Base-by-base conservation (phyloP, 2,113 vertebrate species). In the Larimichthys polyactis region DNA sequence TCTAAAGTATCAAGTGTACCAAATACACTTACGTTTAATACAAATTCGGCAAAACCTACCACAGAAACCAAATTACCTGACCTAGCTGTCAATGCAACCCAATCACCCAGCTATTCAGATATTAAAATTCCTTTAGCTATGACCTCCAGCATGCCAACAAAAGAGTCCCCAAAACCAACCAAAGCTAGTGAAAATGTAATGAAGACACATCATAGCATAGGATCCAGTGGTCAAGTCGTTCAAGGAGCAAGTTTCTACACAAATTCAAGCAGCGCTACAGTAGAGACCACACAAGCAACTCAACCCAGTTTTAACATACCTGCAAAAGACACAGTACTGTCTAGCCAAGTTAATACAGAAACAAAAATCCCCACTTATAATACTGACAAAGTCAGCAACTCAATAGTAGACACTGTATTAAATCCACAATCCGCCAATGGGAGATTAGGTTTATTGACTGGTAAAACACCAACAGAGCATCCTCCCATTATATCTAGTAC, bases 41-140 rank as follows among this genome's bases (percentile, higher is more conserved):
- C 11, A 16, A 24, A 32, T 3, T 16, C 48, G 4, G 24, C 5
- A 15, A 76, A 71, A 66, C 27, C 75, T 49, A 57, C n/a, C 6
- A 57, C 24, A 71, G 81, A 81, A 43, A 46, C 60, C 16, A 77
- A 75, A 69, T 36, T 20, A 4, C 40, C 67, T 16, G 40, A 19
- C 22, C 40, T 8, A 32, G 40, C 58, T 17, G 43, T 16, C 1
- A 43, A 17, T 69, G 48, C 22, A 68, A 75, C 11, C 22, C 84
- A 66, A 74, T 70, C 67, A 57, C 59, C 29, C 9, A 86, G 48
- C 11, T 68, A 62, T 58, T 78, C 63, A 57, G 78, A 78, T 1
- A 19, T 40, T 51, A 70, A 48, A 46, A 17, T 79, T 2, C 71
- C 68, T 49, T 57, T 58, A 76, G 43, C 22, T 43, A 46, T 32